A percentile compares a stretch with the other conserved stretches of the same genome.
Evolutionary conservation across 2,113 vertebrate genomes (phyloP).

Genomic region (Aythya baeri): DNA sequence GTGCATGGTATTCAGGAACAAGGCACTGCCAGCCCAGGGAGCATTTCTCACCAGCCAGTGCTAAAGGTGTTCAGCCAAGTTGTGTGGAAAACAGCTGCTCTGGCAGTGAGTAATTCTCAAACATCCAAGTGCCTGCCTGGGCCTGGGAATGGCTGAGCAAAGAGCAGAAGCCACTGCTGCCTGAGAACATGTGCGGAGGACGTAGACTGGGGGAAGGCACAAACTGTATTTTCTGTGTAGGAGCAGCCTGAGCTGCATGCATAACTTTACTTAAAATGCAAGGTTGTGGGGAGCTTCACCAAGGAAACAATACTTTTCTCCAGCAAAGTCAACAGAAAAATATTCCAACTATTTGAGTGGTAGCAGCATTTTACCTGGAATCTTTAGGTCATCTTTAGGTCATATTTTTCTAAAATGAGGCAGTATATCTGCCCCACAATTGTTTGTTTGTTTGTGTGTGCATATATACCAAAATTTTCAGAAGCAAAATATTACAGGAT

Average conservation of each 20-base stretch:
- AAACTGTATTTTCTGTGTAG: conserved; percentile 46
- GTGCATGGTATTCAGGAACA: neutral
- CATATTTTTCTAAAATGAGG: neutral
- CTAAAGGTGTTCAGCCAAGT: neutral
- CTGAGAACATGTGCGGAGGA: neutral
- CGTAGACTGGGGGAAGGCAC: neutral
- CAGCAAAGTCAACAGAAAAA: conserved; percentile 35
- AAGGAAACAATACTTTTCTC: conserved; percentile 38
- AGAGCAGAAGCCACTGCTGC: conserved; percentile 5
- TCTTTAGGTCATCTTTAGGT: neutral
- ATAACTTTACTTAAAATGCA: conserved; percentile 52
- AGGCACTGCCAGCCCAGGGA: neutral
- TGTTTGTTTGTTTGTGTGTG: neutral
- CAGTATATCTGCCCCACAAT: neutral
- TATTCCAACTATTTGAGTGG: conserved; percentile 25
- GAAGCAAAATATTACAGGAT: neutral
- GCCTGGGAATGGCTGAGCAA: conserved; percentile 19
- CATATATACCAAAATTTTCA: neutral
- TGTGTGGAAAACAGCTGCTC: neutral
- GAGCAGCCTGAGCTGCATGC: conserved; percentile 51
- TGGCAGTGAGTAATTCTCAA: neutral
- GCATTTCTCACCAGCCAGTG: neutral
- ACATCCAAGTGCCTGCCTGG: neutral
- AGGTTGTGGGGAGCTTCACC: conserved; percentile 42
- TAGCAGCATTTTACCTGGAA: neutral